phyloP scores from a whole-genome alignment of 2,113 vertebrate species.

The Aphelocoma coerulescens region DNA sequence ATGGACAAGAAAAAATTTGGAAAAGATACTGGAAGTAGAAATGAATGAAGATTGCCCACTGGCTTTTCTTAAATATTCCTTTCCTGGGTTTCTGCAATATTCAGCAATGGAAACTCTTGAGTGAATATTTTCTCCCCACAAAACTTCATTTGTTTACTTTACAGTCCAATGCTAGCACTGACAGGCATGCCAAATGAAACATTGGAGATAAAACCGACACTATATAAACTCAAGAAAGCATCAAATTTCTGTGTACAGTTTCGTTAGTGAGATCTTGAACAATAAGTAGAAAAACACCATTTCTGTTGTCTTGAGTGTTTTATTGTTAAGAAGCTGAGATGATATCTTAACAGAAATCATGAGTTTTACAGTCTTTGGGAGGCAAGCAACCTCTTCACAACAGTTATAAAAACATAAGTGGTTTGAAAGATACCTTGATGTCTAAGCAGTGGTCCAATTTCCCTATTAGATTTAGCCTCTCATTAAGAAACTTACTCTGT shows the following conservation, averaged over 20 bases:
- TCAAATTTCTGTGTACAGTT: not conserved
- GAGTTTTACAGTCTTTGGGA: not conserved
- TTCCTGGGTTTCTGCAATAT: constrained; percentile 46
- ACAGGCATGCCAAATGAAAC: constrained; percentile 33
- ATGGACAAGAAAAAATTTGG: constrained; percentile 9
- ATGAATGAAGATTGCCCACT: not conserved
- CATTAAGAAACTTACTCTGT: not conserved
- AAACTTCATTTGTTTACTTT: constrained; percentile 48
- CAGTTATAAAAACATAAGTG: not conserved
- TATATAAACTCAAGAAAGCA: not conserved
- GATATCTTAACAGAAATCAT: not conserved
- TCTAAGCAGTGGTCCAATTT: not conserved
- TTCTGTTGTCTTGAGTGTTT: not conserved
- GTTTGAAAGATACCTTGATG: not conserved
- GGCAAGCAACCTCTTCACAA: not conserved
- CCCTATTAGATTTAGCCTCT: not conserved
- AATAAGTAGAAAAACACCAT: not conserved
- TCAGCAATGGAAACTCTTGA: constrained; percentile 35
- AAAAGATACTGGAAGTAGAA: constrained; percentile 2
- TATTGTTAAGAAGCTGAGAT: not conserved
- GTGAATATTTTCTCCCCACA: constrained; percentile 52
- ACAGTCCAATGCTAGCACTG: not conserved
- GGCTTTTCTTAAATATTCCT: not conserved
- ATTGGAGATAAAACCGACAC: constrained; percentile 8
- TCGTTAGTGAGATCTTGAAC: not conserved